These are phyloP conservation scores for Amphilophus citrinellus DNA, from an alignment of 2,113 vertebrate genomes.

Conservation along the genomic window DNA sequence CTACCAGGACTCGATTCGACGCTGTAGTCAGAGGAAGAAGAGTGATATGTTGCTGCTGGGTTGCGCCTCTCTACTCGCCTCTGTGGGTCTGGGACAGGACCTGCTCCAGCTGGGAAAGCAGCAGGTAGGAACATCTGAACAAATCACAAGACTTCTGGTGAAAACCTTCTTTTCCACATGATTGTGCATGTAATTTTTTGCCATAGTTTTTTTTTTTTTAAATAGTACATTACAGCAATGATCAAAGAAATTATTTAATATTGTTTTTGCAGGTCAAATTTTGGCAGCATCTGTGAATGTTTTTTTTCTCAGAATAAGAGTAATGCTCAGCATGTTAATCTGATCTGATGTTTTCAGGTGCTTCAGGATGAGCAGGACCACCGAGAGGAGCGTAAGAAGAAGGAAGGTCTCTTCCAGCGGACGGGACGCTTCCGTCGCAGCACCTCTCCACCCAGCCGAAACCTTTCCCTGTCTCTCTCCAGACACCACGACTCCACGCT, in stretches of 20 bases:
- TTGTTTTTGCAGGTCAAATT: background rate
- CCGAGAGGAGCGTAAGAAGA: constrained; percentile 85
- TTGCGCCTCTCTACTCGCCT: constrained; percentile 87
- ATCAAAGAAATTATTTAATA: background rate
- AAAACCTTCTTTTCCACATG: too few relatives aligned
- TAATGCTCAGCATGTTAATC: background rate
- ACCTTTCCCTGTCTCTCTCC: constrained; percentile 78
- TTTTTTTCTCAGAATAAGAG: background rate
- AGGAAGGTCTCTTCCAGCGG: constrained; percentile 88
- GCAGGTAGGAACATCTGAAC: constrained; percentile 66
- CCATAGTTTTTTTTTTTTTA: too few relatives aligned
- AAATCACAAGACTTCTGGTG: too few relatives aligned
- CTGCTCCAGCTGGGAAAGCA: constrained; percentile 83
- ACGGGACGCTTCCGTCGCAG: constrained; percentile 84
- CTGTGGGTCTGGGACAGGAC: constrained; percentile 86
- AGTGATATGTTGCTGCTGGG: constrained; percentile 85
- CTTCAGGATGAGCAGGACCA: constrained; percentile 83
- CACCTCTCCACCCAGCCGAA: constrained; percentile 82
- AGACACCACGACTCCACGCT: constrained; percentile 72
- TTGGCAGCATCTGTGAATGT: background rate
- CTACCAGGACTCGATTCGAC: constrained; percentile 73
- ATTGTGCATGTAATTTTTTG: too few relatives aligned
- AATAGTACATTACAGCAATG: background rate
- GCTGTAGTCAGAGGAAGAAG: constrained; percentile 83
- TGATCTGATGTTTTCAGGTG: constrained; percentile 59